Conservation (phyloP, 2,888 invertebrate genomes). For the Dicycla oo region DNA sequence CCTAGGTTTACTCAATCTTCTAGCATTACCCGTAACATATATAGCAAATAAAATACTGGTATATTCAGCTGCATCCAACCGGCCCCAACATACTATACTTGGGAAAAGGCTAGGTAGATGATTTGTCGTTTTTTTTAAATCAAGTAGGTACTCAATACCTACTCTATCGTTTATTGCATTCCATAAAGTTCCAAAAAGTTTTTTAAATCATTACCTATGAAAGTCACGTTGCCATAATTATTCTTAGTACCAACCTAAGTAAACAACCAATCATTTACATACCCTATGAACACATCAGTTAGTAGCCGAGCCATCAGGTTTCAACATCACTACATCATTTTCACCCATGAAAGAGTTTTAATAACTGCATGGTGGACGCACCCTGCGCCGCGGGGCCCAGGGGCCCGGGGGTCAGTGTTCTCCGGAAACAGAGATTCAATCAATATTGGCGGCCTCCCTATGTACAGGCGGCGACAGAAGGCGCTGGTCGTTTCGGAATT, state of each 20-base stretch:
- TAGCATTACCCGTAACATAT: too few relatives aligned
- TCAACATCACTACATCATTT: conserved; percentile 19
- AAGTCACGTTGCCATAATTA: too few relatives aligned
- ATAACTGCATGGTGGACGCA: conserved; percentile 35
- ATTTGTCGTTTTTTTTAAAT: neutral
- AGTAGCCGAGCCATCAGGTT: neutral
- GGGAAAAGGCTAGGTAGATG: neutral
- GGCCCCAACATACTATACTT: too few relatives aligned
- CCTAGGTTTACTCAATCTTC: too few relatives aligned
- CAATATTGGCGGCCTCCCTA: conserved; percentile 44
- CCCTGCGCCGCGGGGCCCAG: neutral
- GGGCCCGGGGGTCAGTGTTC: conserved; percentile 32
- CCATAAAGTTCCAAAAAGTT: neutral
- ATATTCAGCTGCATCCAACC: too few relatives aligned
- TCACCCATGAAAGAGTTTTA: conserved; percentile 53
- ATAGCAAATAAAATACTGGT: too few relatives aligned
- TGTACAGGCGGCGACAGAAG: conserved; percentile 17
- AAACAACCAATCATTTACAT: too few relatives aligned
- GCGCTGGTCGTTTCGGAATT: neutral
- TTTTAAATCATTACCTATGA: neutral
- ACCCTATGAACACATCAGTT: conserved; percentile 9
- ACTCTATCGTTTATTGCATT: too few relatives aligned
- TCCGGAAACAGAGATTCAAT: conserved; percentile 45
- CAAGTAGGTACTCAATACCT: neutral
- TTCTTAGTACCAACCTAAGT: too few relatives aligned